Conservation (phyloP, 1,140 invertebrate genomes). For the Drosophila littoralis region DNA sequence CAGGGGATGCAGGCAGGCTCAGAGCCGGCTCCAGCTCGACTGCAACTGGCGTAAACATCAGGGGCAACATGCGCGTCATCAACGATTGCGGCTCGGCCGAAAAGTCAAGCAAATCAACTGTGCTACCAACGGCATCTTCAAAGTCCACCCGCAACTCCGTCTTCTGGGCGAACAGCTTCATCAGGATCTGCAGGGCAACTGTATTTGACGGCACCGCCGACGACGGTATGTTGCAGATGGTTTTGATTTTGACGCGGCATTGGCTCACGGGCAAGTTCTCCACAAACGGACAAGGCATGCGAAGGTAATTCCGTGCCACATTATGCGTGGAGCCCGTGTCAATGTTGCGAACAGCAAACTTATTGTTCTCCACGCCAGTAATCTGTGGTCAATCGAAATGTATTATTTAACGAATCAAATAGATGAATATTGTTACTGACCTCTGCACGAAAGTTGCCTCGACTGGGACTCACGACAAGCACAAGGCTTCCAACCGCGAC, state of each 20-base stretch:
- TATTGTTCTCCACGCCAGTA: background rate
- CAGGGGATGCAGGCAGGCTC: background rate
- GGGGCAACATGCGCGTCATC: constrained; percentile 41
- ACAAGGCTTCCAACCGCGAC: constrained; percentile 44
- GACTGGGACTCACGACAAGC: constrained; percentile 29
- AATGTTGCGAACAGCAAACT: constrained; percentile 46
- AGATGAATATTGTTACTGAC: background rate
- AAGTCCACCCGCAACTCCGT: constrained; percentile 21
- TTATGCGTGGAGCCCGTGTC: constrained; percentile 42
- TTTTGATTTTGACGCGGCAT: constrained; percentile 34
- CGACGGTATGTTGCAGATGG: constrained; percentile 39
- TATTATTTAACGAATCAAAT: background rate
- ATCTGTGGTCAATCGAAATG: constrained; percentile 20
- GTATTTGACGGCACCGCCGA: constrained; percentile 34
- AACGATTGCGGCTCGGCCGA: constrained; percentile 32
- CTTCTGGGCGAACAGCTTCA: constrained; percentile 2
- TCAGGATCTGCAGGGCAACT: constrained; percentile 22
- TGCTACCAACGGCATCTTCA: background rate
- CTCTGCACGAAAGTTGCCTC: constrained; percentile 49
- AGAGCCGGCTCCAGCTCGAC: constrained; percentile 4
- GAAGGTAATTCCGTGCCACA: constrained; percentile 18
- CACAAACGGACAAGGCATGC: constrained; percentile 56
- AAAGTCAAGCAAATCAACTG: constrained; percentile 37
- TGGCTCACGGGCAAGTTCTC: constrained; percentile 47
- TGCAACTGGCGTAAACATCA: constrained; percentile 41